Base-by-base conservation (phyloP, 2,113 vertebrate genomes). In the Colossoma macropomum region DNA sequence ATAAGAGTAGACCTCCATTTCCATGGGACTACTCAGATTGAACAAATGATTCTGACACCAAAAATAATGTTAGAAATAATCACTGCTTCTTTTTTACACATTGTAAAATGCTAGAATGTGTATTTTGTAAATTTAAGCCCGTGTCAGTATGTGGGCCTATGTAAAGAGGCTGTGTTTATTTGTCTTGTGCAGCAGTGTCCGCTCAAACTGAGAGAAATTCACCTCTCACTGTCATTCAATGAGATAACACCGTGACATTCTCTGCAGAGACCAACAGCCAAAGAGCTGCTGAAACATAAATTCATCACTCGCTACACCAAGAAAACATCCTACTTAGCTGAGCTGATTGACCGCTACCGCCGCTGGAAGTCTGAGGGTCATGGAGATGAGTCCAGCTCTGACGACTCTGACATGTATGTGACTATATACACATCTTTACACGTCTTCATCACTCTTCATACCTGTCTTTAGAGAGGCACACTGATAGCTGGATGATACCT, bases 291-390 rank as follows among this genome's bases (percentile, higher is more conserved):
- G 38, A 99, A 98, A 90, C 98, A 99, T 94, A 98, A 97, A 91
- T 99, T 98, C 93, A 98, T 99, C 91, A 97, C 96, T 0, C 97
- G 98, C 73, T 97, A 98, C 92, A 99, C 98, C 87, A 99, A 97
- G 95, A 99, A 99, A 95, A 99, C 97, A 2, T 96, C 97, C 28
- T 99, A 98, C 90, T 95, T 99, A 8, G 96, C 96, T 10, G 98
- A 99, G 89, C 96, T 99, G 82, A 4, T 98, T 0, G 98, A 99
- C 84, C 95, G 97, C 0, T 98, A 97, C 90, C 96, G 96, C 78
- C 97, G 96, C 92, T 99, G 98, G 98, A 99, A 97, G 88, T 96
- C 97, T 0, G 97, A 98, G 91, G 97, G 98, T 0, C 97, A 99
- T 0, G 96, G 97, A 0, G 97, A 99, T 19, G 97, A 98, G 82